phyloP scores from a whole-genome alignment of 2,888 invertebrate species.

The Aporophyla nigra region DNA sequence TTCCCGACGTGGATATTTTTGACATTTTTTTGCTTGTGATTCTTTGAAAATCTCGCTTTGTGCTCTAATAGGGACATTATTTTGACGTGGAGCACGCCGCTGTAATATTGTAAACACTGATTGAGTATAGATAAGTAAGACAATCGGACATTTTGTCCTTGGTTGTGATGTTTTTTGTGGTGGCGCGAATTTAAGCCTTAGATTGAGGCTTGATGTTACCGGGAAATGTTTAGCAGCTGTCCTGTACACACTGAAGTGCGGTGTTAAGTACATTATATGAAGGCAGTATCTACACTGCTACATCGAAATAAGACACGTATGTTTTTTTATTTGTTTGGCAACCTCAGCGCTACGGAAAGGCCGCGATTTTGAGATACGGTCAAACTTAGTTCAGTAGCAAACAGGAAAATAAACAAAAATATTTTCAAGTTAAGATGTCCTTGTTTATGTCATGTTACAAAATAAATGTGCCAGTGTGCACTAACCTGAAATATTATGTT shows the following conservation, averaged over 20 bases:
- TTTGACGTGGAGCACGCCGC: slow-evolving; percentile 88
- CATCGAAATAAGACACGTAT: slow-evolving; percentile 19
- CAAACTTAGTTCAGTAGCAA: slow-evolving; percentile 36
- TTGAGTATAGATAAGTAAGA: slow-evolving; percentile 89
- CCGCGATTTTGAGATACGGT: slow-evolving; percentile 45
- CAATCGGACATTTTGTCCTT: slow-evolving; percentile 81
- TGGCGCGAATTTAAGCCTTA: slow-evolving; percentile 72
- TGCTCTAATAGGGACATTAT: slow-evolving; percentile 90
- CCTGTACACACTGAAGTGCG: slow-evolving; percentile 36
- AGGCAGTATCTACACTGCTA: slow-evolving; percentile 32
- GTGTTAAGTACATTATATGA: slow-evolving; percentile 34
- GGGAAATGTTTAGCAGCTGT: slow-evolving; percentile 69
- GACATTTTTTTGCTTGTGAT: slow-evolving; percentile 87
- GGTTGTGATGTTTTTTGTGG: slow-evolving; percentile 76
- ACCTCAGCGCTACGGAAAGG: slow-evolving; percentile 25
- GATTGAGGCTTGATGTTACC: slow-evolving; percentile 66
- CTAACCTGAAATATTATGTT: slow-evolving; percentile 25
- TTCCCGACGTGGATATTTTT: slow-evolving; percentile 84
- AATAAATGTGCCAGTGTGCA: slow-evolving; percentile 8
- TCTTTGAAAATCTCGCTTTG: slow-evolving; percentile 88
- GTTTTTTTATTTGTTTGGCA: slow-evolving; percentile 44
- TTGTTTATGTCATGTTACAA: slow-evolving; percentile 12
- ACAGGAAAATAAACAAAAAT: slow-evolving; percentile 50
- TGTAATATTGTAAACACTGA: slow-evolving; percentile 89
- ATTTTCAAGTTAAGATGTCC: slow-evolving; percentile 26